Percentiles rank a stretch among this genome's conserved stretches.
phyloP scores from a whole-genome alignment of 2,797 vertebrate species.

The Lepus oiostolus region DNA sequence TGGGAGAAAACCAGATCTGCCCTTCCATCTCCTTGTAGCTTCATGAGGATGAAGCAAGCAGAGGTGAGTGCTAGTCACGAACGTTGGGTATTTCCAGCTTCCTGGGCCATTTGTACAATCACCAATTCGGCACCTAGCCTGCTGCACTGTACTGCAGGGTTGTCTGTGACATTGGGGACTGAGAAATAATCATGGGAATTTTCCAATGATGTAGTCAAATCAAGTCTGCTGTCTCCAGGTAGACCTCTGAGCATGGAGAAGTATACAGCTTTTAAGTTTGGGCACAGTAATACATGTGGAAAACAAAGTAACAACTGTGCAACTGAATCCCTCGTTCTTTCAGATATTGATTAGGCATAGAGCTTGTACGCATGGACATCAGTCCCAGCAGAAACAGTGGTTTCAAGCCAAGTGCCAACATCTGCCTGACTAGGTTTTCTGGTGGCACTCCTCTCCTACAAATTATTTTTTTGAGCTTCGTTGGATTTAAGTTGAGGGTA shows the following conservation, averaged over 20 bases:
- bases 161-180: background rate
- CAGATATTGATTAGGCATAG: background rate
- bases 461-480: conserved; percentile 18
- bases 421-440: background rate
- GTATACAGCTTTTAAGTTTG: background rate
- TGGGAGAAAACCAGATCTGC: background rate
- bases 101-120: background rate
- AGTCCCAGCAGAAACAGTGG: background rate
- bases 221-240: background rate
- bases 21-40: background rate
- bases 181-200: background rate
- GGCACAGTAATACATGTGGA: background rate
- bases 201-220: conserved; percentile 1
- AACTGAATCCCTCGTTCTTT: background rate
- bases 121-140: background rate
- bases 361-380: background rate
- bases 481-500: background rate
- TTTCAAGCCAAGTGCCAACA: background rate
- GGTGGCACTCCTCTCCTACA: background rate
- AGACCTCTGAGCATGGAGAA: background rate
- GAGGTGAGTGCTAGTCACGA: background rate
- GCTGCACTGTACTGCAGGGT: background rate
- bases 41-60: background rate
- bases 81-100: background rate
- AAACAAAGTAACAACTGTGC: background rate